Conservation (phyloP, 2,888 invertebrate genomes). For the Resseliella maxima region DNA sequence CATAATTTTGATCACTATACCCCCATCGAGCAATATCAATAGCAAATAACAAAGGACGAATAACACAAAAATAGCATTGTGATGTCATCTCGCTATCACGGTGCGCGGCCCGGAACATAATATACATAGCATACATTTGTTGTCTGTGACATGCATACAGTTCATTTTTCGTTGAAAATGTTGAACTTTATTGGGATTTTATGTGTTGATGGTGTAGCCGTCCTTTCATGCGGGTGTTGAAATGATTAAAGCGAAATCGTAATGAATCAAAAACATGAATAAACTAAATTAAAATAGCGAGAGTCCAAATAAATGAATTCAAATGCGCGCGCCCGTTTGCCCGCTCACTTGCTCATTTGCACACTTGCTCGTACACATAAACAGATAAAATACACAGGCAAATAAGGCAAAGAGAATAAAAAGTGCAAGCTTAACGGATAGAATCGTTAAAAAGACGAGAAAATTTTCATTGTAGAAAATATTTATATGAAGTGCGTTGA, state of each 20-base stretch:
- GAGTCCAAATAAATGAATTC: neutral
- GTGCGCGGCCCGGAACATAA: neutral
- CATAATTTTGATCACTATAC: constrained; percentile 36
- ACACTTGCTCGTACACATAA: too few relatives aligned
- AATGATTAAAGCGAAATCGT: constrained; percentile 42
- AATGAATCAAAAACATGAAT: constrained; percentile 51
- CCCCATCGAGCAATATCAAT: neutral
- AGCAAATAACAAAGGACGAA: neutral
- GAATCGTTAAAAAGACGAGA: neutral
- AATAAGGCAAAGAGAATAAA: neutral
- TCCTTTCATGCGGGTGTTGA: constrained; percentile 4
- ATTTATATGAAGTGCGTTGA: constrained; percentile 50
- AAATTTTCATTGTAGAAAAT: constrained; percentile 24
- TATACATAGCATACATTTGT: neutral
- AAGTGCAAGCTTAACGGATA: neutral
- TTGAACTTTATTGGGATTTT: constrained; percentile 12
- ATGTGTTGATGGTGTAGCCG: neutral
- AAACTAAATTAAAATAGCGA: constrained; percentile 18
- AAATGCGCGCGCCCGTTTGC: too few relatives aligned
- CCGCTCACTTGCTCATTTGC: too few relatives aligned
- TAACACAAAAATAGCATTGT: neutral
- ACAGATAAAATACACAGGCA: too few relatives aligned
- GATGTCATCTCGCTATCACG: neutral
- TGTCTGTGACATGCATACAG: neutral
- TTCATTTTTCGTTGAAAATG: neutral